Base-by-base conservation (phyloP, 2,113 vertebrate species). In the Dendropsophus ebraccatus region DNA sequence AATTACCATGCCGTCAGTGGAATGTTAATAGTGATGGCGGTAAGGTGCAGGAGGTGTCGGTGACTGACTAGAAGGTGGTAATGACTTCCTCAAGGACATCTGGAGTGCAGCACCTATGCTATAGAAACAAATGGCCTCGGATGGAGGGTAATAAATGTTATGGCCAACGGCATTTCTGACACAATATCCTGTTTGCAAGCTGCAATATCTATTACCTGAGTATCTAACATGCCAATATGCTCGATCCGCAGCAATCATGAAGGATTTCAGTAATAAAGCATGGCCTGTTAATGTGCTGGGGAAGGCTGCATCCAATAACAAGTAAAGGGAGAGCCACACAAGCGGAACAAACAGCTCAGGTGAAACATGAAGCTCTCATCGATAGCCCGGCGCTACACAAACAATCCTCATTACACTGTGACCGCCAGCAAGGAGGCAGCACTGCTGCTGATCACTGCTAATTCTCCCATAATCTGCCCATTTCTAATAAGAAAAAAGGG, bases 191-290 rank as follows among this genome's bases (percentile, higher is more conserved):
- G 74, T 69, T 85, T 78, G 54, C 74, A 37, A 65, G 45, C 60
- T 69, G 41, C 84, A 85, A 79, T 79, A 70, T 85, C 84, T 77
- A 79, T 79, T 79, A 85, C 23, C 75, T 28, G 30, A 56, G 84
- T 21, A 85, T 32, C 84, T 56, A 79, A 78, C 75, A 70, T 85
- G 60, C 62, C 84, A 85, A 85, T 85, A 79, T 69, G 75, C 84
- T 79, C 62, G 37, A 77, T 76, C 60, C 83, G 41, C 9, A 35
- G 73, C 83, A 67, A 85, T 85, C 75, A 28, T 41, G 60, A 79
- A 85, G 21, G 56, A 79, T 85, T 80, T 56, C 45, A 21, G 60
- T 79, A 79, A 79, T 79, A 85, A 67, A 85, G 84, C 84, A 56
- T 60, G 7, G 30, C 16, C 60, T 52, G 74, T 56, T 85, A 85